Conservation (phyloP, 1,140 invertebrate genomes). For the Vanessa tameamea region DNA sequence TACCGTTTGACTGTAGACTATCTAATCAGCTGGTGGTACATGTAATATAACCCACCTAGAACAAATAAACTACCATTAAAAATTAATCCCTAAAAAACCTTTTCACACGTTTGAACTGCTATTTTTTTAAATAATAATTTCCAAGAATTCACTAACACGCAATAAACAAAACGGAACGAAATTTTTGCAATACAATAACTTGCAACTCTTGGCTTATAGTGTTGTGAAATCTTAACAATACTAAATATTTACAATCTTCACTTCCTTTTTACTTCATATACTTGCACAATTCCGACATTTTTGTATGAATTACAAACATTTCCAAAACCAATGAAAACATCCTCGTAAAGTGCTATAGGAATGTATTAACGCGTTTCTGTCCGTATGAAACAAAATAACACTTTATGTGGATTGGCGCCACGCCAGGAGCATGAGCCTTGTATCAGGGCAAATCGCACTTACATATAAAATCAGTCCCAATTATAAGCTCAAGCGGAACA, state of each 20-base stretch:
- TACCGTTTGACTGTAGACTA: too few relatives aligned
- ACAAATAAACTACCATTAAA: too few relatives aligned
- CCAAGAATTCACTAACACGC: background rate
- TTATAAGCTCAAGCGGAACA: constrained; percentile 19
- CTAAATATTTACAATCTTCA: constrained; percentile 9
- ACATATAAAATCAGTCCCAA: constrained; percentile 16
- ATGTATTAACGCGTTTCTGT: constrained; percentile 56
- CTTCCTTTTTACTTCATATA: constrained; percentile 24
- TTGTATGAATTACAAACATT: constrained; percentile 40
- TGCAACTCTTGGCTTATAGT: constrained; percentile 1
- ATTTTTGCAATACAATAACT: background rate
- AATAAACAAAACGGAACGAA: background rate
- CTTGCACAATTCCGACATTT: constrained; percentile 5
- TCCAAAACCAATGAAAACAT: constrained; percentile 45
- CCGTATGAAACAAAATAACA: constrained; percentile 56
- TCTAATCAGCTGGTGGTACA: too few relatives aligned
- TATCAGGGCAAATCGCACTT: constrained; percentile 52
- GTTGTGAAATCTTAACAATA: constrained; percentile 1
- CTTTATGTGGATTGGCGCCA: constrained; percentile 54
- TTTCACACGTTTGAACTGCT: too few relatives aligned
- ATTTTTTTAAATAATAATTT: too few relatives aligned
- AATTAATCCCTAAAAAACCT: too few relatives aligned
- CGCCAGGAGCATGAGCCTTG: constrained; percentile 47
- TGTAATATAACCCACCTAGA: too few relatives aligned
- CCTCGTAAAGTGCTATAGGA: constrained; percentile 44